Evolutionary conservation across 1,140 invertebrate species (phyloP).

Genomic region (Brachionus paranguensis): DNA sequence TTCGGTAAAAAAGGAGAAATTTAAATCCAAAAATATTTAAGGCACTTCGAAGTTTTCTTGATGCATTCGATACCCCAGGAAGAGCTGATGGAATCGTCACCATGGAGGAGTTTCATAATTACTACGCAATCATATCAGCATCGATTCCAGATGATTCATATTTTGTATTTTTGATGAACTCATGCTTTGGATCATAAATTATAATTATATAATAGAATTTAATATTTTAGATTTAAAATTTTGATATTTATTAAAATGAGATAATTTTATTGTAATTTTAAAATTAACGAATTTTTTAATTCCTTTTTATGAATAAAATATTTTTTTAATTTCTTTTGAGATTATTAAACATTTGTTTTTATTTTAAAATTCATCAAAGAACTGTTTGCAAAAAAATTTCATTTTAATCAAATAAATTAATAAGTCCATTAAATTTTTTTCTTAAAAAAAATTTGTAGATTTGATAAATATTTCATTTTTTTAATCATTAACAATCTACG

Average conservation of each 20-base stretch:
- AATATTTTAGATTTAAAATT: not conserved
- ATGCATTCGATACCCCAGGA: conserved; percentile 35
- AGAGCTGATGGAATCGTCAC: conserved; percentile 25
- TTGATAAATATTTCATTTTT: too few relatives aligned
- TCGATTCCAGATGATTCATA: conserved; percentile 37
- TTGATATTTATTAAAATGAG: not conserved
- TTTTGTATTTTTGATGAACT: conserved; percentile 39
- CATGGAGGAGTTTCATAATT: conserved; percentile 38
- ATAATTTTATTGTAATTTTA: not conserved
- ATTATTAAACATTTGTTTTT: not conserved
- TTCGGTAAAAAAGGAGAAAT: not conserved
- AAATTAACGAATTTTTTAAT: not conserved
- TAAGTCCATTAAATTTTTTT: not conserved
- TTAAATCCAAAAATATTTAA: not conserved
- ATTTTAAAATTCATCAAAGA: not conserved
- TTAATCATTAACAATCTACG: too few relatives aligned
- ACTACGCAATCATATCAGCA: conserved; percentile 37
- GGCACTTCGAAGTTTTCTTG: conserved; percentile 35
- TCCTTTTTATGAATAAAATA: not conserved
- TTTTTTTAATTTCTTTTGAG: not conserved
- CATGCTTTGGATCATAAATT: conserved; percentile 4
- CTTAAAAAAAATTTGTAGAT: too few relatives aligned
- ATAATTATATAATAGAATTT: not conserved
- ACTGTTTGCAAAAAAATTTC: not conserved
- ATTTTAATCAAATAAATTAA: not conserved